Conservation (phyloP, 2,113 vertebrate species). For the Hemichromis elongatus region DNA sequence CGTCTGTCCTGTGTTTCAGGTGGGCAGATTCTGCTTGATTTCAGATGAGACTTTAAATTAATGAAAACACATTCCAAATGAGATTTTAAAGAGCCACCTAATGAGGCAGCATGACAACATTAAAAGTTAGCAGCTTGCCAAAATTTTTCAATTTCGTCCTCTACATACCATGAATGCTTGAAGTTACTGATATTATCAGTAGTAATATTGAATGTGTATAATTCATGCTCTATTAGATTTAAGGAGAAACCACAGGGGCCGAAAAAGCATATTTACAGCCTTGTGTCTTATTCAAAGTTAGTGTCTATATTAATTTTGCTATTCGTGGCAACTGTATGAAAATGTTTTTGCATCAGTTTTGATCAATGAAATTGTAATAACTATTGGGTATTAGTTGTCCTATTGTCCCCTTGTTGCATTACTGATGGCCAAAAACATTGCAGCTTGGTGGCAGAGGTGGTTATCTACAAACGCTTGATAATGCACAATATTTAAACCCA, state of each 20-base stretch:
- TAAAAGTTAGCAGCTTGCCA: background rate
- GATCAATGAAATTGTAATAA: background rate
- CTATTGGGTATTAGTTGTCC: background rate
- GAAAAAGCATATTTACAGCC: background rate
- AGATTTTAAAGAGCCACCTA: background rate
- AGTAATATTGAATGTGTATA: background rate
- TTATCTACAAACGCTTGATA: too few relatives aligned
- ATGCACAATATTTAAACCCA: too few relatives aligned
- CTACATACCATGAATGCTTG: background rate
- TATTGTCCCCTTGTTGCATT: background rate
- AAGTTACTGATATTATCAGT: background rate
- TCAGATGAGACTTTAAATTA: background rate
- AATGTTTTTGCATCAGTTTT: background rate
- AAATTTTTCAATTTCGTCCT: background rate
- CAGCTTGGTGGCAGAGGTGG: too few relatives aligned
- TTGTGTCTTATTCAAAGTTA: background rate
- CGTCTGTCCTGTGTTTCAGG: background rate
- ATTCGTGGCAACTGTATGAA: fast-evolving
- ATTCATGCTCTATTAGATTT: background rate
- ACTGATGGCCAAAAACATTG: background rate
- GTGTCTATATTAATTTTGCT: background rate
- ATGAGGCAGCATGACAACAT: background rate
- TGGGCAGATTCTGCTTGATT: background rate
- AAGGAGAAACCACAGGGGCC: background rate
- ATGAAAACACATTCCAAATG: background rate